A percentile compares a stretch with the other conserved stretches of the same genome.
Evolutionary conservation across 1,140 invertebrate species (phyloP).

Genomic region (Mizuhopecten yessoensis): DNA sequence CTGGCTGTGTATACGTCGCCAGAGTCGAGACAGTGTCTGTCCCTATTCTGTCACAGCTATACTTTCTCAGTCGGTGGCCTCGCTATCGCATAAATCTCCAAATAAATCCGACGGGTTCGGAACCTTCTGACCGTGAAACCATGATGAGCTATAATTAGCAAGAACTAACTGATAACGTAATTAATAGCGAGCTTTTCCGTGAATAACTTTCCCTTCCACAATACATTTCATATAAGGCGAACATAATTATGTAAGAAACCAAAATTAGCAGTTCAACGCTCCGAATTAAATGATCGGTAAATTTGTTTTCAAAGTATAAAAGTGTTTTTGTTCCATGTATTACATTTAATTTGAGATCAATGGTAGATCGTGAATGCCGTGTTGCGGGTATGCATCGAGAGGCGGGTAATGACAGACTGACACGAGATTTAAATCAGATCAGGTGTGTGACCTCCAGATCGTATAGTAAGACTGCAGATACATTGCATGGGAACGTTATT

Average conservation of each 20-base stretch:
- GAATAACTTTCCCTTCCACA: slow-evolving; percentile 17
- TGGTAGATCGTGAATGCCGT: slow-evolving; percentile 37
- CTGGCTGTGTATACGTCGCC: background rate
- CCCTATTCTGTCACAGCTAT: slow-evolving; percentile 4
- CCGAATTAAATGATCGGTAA: slow-evolving; percentile 34
- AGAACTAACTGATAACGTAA: slow-evolving; percentile 8
- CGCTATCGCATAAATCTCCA: background rate
- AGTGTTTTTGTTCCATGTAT: slow-evolving; percentile 34
- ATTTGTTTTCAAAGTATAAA: slow-evolving; percentile 40
- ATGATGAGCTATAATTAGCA: slow-evolving; percentile 39
- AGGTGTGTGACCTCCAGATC: background rate
- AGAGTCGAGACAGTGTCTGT: background rate
- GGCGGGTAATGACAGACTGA: background rate
- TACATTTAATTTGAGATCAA: slow-evolving; percentile 29
- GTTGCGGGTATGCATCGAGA: background rate
- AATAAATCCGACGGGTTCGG: slow-evolving; percentile 9
- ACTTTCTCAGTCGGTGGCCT: background rate
- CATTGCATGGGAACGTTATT: slow-evolving; percentile 26
- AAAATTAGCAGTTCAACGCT: background rate
- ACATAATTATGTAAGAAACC: slow-evolving; percentile 22
- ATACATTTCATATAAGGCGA: background rate
- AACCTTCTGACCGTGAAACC: slow-evolving; percentile 37
- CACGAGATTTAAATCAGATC: slow-evolving; percentile 34
- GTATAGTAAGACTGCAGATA: background rate
- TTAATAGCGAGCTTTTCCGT: slow-evolving; percentile 17